Evolutionary conservation across 2,888 invertebrate genomes (phyloP), one percentile per base, ranked within the genome.

Genomic region (Sarcophaga subvicina): DNA sequence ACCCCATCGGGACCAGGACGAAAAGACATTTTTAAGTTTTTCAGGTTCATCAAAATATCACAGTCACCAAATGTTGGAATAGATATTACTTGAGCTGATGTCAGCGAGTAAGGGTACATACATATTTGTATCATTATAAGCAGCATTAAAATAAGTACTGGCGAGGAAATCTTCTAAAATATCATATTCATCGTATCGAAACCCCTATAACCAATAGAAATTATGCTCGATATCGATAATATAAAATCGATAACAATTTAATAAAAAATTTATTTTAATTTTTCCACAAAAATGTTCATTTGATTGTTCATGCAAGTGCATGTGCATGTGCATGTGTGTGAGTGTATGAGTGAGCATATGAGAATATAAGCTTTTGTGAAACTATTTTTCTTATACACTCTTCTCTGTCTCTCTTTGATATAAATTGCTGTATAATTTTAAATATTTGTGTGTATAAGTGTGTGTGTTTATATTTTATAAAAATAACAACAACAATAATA

Each of bases 351-450:
- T 49, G 49, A 14, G 37, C 37, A 1, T 49, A 1, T 49, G 54
- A 14, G 54, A 54, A 12, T 54, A 54, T 14, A 2, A 54, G 73
- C 37, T 70, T 70, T 79, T 72, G 45, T 54, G 22, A 83, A 83
- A 78, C 66, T 77, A 77, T 77, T 75, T 83, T 54, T 54, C 27
- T 4, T n/a, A 10, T 66, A 37, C 37, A 37, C 37, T 37, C 37
- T 37, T 37, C 37, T 37, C 10, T 37, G 37, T 37, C 37, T 37
- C 37, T 73, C 45, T 83, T 73, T 69, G 73, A 59, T 70, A 63
- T 54, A 59, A 17, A 59, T 59, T 17, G 2, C 14, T 17, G n/a
- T 59, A 59, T 59, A 59, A 5, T 17, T 59, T 20, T 67, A 20
- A n/a, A 45, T 25, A 64, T 64, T 6, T 49, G 17, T 49, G 49